Evolutionary conservation across 2,113 vertebrate genomes (phyloP).

Genomic region (Propithecus coquereli): DNA sequence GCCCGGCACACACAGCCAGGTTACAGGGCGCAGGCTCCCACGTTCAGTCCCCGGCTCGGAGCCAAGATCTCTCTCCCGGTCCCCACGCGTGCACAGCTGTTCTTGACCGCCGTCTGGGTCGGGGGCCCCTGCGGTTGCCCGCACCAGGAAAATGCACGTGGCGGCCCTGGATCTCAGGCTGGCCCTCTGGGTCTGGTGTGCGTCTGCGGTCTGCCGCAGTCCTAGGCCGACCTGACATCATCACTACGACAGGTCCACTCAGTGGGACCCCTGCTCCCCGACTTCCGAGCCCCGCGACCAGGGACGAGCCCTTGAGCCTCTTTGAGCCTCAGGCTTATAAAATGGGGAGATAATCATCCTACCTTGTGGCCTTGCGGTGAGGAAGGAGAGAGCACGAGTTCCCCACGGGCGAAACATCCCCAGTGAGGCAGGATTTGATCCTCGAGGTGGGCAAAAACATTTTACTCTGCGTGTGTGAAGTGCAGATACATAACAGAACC

Average conservation of each 20-base stretch:
- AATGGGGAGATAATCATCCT: neutral
- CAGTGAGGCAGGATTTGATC: neutral
- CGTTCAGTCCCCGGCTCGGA: neutral
- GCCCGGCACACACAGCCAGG: neutral
- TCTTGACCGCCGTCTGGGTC: neutral
- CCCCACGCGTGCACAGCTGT: rapidly evolving
- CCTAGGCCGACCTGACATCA: rapidly evolving
- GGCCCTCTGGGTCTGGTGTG: rapidly evolving
- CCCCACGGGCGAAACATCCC: neutral
- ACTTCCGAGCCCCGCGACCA: neutral
- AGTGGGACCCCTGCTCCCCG: rapidly evolving
- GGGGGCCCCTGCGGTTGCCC: neutral
- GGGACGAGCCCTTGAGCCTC: neutral
- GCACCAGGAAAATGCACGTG: neutral
- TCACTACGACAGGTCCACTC: rapidly evolving
- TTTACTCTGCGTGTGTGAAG: neutral
- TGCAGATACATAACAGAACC: rapidly evolving
- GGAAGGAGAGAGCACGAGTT: neutral
- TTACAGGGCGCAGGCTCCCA: too few relatives aligned
- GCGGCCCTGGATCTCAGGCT: rapidly evolving
- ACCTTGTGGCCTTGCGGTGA: too few relatives aligned
- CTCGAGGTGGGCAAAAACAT: neutral
- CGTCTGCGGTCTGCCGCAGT: rapidly evolving
- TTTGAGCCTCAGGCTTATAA: neutral
- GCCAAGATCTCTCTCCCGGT: neutral